Conservation (phyloP, 2,888 invertebrate genomes). For the Empis livida region DNA sequence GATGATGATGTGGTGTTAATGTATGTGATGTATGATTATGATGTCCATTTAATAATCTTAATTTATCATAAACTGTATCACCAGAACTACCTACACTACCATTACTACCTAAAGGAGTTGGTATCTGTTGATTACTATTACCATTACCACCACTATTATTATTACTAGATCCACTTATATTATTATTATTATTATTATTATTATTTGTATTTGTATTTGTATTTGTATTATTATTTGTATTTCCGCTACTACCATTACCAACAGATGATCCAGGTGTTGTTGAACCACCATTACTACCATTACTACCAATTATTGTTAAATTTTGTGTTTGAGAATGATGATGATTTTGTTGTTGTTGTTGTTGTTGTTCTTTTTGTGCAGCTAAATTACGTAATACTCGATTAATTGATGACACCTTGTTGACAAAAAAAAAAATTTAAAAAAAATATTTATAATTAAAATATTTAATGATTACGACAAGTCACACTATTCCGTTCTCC, state of each 20-base stretch:
- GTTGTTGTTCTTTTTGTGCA: constrained; percentile 65
- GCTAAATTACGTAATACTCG: constrained; percentile 91
- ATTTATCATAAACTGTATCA: constrained; percentile 28
- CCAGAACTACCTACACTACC: constrained; percentile 22
- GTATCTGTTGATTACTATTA: not conserved
- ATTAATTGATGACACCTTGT: constrained; percentile 55
- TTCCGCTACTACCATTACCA: not conserved
- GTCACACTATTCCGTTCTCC: too few species aligned
- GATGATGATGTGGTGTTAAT: constrained; percentile 12
- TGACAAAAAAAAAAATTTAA: constrained; percentile 4
- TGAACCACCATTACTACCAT: constrained; percentile 8
- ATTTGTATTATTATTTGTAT: not conserved
- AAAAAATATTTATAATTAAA: not conserved
- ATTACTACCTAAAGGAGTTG: constrained; percentile 24
- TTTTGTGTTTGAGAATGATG: constrained; percentile 5
- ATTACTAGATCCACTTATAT: not conserved
- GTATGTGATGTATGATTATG: constrained; percentile 15
- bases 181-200: not conserved
- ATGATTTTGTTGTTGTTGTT: constrained; percentile 12
- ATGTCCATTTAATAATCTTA: constrained; percentile 25
- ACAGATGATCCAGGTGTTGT: constrained; percentile 5
- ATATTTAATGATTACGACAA: too few species aligned
- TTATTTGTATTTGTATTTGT: constrained; percentile 9
- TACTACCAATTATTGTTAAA: constrained; percentile 9
- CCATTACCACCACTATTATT: too few species aligned